Base-by-base conservation (phyloP, 2,113 vertebrate genomes). In the Pseudolaguvia tuberculata region DNA sequence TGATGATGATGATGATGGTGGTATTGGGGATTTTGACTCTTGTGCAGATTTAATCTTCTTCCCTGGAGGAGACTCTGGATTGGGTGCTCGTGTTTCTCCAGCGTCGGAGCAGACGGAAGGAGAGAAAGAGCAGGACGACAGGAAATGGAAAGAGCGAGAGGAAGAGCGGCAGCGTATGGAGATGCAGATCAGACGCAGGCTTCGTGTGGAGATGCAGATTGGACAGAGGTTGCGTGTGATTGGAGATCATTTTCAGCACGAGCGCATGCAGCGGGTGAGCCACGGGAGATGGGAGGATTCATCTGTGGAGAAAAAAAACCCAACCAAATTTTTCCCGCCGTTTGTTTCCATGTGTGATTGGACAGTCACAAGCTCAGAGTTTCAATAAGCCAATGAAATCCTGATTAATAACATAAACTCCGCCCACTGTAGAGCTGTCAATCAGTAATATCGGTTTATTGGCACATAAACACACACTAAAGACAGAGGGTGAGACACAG, bases 201-300 rank as follows among this genome's bases (percentile, higher is more conserved):
- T 23, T 25, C 76, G 73, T 3, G 63, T 81, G 56, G 80, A 81
- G 21, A 27, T 79, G 65, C 80, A 81, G 73, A 81, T 81, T 3
- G 80, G 80, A 56, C 77, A 57, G 57, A 78, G 69, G 51, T 35
- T 81, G 62, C 80, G 80, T 3, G 59, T 78, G 78, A 81, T 81
- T 27, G 80, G 80, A 50, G 80, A 81, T 50, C 62, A 57, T 45
- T 78, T 81, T 69, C 80, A 81, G 56, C 55, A 47, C 18, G 80
- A 81, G 7, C 80, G 76, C 67, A 66, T 81, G 66, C 72, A 81
- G 50, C 48, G 57, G 80, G 80, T 81, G 53, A 42, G 39, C 39
- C 5, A 42, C 39, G 5, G 39, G 39, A 9, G 39, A 8, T 35
- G 27, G 12, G 4, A 21, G 35, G 13, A 35, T 17, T 1, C 18